phyloP scores from a whole-genome alignment of 2,888 invertebrate species.

The Ryuthela nishihirai region DNA sequence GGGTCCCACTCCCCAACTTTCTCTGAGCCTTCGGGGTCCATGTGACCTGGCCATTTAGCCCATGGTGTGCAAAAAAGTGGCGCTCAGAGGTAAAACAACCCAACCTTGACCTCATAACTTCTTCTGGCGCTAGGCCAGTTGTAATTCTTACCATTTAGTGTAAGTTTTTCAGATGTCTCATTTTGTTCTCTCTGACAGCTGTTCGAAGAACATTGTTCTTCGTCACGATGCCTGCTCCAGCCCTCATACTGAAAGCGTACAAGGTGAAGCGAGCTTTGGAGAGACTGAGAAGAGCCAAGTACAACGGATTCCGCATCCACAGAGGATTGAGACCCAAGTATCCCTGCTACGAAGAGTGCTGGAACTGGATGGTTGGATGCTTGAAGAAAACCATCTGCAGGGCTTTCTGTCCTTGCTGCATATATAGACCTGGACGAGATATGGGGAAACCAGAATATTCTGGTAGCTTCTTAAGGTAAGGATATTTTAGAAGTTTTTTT shows the following conservation, averaged over 20 bases:
- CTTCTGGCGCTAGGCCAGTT: no score
- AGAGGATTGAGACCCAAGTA: slow-evolving; percentile 13
- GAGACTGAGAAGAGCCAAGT: slow-evolving; percentile 10
- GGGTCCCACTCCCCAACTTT: no score
- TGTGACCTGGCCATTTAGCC: no score
- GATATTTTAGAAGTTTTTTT: not conserved
- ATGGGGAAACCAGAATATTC: not conserved
- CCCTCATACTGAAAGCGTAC: slow-evolving; percentile 10
- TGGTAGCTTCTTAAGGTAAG: slow-evolving; percentile 15
- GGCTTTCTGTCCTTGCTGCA: slow-evolving; percentile 21
- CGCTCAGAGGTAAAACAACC: no score
- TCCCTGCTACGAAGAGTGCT: slow-evolving; percentile 22
- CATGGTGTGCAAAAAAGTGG: no score
- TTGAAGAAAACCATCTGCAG: slow-evolving; percentile 14
- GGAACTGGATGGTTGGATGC: slow-evolving; percentile 10
- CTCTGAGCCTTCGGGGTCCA: no score
- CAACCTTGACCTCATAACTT: no score
- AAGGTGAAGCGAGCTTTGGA: slow-evolving; percentile 28
- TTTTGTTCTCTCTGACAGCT: no score
- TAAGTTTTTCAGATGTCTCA: no score
- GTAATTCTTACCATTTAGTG: no score
- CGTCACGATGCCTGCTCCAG: slow-evolving; percentile 3
- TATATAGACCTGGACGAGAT: not conserved
- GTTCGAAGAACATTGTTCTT: slow-evolving; percentile 1
- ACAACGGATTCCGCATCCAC: slow-evolving; percentile 14